These are phyloP conservation scores for Parasteatoda tepidariorum DNA, from an alignment of 1,140 invertebrate genomes.

Conservation along the genomic window DNA sequence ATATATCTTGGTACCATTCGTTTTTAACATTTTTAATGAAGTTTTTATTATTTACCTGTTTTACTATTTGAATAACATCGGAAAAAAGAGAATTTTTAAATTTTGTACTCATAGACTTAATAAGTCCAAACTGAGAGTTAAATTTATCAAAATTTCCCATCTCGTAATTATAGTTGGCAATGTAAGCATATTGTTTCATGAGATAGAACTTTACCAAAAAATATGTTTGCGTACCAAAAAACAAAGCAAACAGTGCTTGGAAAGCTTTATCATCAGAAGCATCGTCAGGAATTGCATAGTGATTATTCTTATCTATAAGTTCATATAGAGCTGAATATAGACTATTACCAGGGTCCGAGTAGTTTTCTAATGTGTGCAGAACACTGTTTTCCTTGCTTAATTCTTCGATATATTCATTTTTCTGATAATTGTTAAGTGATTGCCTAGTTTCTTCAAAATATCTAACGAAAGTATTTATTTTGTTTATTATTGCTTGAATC, in stretches of 20 bases:
- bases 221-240: background rate
- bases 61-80: background rate
- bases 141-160: background rate
- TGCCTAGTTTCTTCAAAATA: too few relatives aligned
- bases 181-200: background rate
- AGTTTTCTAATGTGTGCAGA: too few relatives aligned
- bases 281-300: slow-evolving; percentile 1
- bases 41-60: background rate
- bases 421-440: too few relatives aligned
- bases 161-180: slow-evolving; percentile 5
- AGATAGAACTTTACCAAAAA: background rate
- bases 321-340: background rate
- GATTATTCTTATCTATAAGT: slow-evolving; percentile 1
- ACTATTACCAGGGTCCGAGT: too few relatives aligned
- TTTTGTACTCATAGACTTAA: too few relatives aligned
- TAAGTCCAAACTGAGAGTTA: too few relatives aligned
- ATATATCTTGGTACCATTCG: too few relatives aligned
- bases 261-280: background rate
- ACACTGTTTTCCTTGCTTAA: too few relatives aligned
- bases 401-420: too few relatives aligned
- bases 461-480: too few relatives aligned
- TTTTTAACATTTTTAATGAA: slow-evolving; percentile 7
- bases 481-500: too few relatives aligned
- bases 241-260: background rate
- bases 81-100: background rate